phyloP scores from a whole-genome alignment of 2,797 vertebrate genomes.

The Tadarida brasiliensis region DNA sequence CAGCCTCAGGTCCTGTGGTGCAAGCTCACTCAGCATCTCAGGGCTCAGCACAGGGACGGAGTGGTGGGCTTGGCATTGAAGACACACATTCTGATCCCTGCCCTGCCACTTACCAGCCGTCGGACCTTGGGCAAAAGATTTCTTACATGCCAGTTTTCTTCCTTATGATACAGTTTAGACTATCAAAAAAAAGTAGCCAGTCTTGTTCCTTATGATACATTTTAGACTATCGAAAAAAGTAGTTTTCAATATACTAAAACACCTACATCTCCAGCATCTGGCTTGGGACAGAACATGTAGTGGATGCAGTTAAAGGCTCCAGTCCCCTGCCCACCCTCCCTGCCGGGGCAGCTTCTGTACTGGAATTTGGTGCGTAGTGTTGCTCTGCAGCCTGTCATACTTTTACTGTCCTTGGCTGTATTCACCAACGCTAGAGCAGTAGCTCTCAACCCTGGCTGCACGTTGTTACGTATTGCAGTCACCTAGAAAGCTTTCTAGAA shows the following conservation, averaged over 20 bases:
- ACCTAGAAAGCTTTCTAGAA: background rate
- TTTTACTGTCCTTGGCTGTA: background rate
- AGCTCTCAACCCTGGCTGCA: background rate
- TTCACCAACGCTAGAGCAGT: background rate
- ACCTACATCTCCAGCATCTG: rapidly evolving
- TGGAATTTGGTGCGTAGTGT: background rate
- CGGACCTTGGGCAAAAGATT: background rate
- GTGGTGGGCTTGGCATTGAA: background rate
- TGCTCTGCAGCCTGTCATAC: background rate
- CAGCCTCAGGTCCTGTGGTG: background rate
- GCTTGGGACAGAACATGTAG: rapidly evolving
- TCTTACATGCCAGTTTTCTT: constrained; percentile 30
- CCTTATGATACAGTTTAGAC: background rate
- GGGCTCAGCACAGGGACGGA: background rate
- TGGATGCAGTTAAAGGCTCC: background rate
- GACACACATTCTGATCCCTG: background rate
- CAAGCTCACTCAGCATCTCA: background rate
- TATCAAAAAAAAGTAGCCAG: background rate
- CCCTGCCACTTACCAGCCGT: background rate
- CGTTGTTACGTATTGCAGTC: rapidly evolving
- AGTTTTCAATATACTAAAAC: background rate
- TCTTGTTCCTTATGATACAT: background rate
- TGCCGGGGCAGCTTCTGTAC: background rate
- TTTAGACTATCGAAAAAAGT: background rate
- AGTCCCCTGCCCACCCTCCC: background rate